Percentiles rank a stretch among this genome's conserved stretches.
Evolutionary conservation across 2,888 invertebrate genomes (phyloP).

Genomic region (Hypolimnas misippus): DNA sequence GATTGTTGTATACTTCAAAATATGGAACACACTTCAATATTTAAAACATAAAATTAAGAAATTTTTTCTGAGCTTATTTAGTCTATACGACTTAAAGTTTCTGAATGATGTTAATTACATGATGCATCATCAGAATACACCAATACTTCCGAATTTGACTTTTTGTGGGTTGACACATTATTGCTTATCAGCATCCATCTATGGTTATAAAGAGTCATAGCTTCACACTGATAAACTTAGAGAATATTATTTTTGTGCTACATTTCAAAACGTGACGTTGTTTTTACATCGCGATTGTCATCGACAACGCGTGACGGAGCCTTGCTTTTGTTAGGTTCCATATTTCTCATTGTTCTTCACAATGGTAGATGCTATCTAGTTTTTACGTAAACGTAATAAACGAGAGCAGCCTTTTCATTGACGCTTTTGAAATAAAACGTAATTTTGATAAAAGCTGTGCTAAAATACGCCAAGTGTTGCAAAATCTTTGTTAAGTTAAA

Average conservation of each 20-base stretch:
- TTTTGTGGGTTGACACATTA: no score
- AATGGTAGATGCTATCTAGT: conserved; percentile 4
- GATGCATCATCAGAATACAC: no score
- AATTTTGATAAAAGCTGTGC: conserved; percentile 1
- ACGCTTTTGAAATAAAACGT: conserved; percentile 8
- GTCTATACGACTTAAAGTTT: no score
- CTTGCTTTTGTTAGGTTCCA: neutral
- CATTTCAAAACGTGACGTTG: neutral
- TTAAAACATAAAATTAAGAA: no score
- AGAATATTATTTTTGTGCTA: conserved; percentile 12
- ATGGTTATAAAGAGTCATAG: no score
- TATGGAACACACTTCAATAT: no score
- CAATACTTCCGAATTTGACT: no score
- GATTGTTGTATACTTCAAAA: no score
- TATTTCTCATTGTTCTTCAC: conserved; percentile 13
- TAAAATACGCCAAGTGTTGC: neutral
- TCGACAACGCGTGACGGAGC: conserved; percentile 8
- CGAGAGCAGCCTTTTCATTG: neutral
- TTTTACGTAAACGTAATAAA: conserved; percentile 11
- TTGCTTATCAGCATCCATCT: no score
- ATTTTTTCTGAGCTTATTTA: no score
- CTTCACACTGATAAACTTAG: no score
- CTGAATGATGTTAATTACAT: no score
- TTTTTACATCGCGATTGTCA: conserved; percentile 6
- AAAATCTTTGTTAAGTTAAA: neutral